Evolutionary conservation across 23 tunicate species (phyloP).

Genomic region (Phallusia fumigata): DNA sequence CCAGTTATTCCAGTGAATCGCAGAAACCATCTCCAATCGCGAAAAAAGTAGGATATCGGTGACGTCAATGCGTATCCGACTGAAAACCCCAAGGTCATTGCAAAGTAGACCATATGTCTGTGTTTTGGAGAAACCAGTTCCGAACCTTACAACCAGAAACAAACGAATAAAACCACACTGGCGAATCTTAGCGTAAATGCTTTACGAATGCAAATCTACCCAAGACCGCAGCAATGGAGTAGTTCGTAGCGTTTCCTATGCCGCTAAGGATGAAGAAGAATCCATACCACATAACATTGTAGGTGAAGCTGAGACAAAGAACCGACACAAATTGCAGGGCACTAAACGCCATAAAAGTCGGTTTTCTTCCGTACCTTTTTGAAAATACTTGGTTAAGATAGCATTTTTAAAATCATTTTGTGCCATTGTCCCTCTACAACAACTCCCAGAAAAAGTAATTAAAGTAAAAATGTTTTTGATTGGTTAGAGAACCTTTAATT

Average conservation of each 20-base stretch:
- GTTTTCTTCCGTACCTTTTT: background rate
- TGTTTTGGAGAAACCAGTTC: conserved; percentile 4
- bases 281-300: background rate
- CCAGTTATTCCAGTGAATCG: background rate
- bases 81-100: background rate
- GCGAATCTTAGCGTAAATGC: no score
- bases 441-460: no score
- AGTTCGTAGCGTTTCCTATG: background rate
- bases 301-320: background rate
- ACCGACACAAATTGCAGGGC: background rate
- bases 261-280: background rate
- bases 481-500: no score
- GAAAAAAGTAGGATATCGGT: conserved; percentile 8
- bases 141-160: conserved; percentile 1
- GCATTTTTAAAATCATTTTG: no score
- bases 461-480: no score
- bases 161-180: background rate
- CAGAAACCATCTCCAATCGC: conserved; percentile 19
- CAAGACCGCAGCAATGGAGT: background rate
- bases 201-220: background rate
- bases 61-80: background rate
- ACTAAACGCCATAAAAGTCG: background rate
- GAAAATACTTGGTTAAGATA: no score
- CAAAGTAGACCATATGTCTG: conserved; percentile 8
- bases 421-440: no score